These are phyloP conservation scores for Leptopilina myrica DNA, from an alignment of 2,888 invertebrate species.

Conservation along the genomic window DNA sequence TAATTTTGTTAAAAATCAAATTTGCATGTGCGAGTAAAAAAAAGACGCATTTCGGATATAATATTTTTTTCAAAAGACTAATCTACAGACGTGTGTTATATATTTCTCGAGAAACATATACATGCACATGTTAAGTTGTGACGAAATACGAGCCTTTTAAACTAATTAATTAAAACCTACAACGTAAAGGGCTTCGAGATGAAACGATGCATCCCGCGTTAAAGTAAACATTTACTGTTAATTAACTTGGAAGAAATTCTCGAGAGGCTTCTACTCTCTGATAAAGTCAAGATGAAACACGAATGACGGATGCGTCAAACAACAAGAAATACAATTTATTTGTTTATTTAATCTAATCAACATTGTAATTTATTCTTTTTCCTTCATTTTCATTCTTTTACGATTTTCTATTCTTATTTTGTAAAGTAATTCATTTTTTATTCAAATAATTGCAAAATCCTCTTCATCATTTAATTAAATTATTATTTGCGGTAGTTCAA, in stretches of 20 bases:
- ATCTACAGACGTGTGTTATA: background rate
- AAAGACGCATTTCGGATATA: too few species aligned
- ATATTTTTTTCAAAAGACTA: background rate
- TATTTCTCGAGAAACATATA: background rate
- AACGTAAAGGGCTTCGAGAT: background rate
- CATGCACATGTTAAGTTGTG: background rate
- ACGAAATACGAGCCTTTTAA: constrained; percentile 2
- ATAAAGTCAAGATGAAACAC: constrained; percentile 6
- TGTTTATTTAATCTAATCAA: background rate
- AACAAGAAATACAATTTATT: background rate
- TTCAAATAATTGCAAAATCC: too few species aligned
- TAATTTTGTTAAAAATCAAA: too few species aligned
- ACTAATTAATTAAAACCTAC: constrained; percentile 21
- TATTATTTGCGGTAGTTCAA: too few species aligned
- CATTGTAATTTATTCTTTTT: too few species aligned
- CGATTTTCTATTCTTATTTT: too few species aligned
- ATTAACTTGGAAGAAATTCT: constrained; percentile 31
- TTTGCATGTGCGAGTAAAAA: too few species aligned
- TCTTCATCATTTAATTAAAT: too few species aligned
- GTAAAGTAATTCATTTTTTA: too few species aligned
- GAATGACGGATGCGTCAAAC: constrained; percentile 1
- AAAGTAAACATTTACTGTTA: constrained; percentile 35
- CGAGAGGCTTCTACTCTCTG: constrained; percentile 2
- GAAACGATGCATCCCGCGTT: constrained; percentile 13
- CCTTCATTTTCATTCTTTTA: too few species aligned